Conservation (phyloP, 1,140 invertebrate genomes). For the Chironomus striatipennis region DNA sequence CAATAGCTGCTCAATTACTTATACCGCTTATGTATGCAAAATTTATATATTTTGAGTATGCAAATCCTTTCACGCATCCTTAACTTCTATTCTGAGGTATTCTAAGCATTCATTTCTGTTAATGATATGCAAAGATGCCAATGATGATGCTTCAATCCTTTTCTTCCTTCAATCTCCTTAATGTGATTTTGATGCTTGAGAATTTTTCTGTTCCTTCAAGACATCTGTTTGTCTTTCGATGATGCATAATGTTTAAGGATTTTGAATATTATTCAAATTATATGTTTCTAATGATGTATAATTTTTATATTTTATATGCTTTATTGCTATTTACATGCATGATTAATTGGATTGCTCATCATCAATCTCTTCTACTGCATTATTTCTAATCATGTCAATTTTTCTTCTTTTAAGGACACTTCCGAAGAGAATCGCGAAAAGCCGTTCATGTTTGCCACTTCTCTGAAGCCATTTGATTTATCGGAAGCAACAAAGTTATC, state of each 20-base stretch:
- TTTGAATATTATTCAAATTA: not conserved
- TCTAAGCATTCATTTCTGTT: not conserved
- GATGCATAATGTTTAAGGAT: not conserved
- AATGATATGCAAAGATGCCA: not conserved
- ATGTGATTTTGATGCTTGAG: slow-evolving; percentile 12
- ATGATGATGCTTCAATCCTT: slow-evolving; percentile 12
- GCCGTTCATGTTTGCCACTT: slow-evolving; percentile 36
- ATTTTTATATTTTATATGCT: not conserved
- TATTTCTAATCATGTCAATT: not conserved
- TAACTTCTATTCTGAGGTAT: not conserved
- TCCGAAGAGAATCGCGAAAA: slow-evolving; percentile 39
- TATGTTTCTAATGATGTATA: slow-evolving; percentile 5
- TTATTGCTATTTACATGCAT: slow-evolving; percentile 1
- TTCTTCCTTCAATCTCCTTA: not conserved
- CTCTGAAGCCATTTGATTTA: slow-evolving; percentile 40
- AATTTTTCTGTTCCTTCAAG: not conserved
- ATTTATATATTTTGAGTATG: not conserved
- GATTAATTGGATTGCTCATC: not conserved
- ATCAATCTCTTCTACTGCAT: not conserved
- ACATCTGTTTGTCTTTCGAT: not conserved
- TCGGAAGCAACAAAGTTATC: slow-evolving; percentile 38
- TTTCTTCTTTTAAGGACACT: slow-evolving; percentile 31
- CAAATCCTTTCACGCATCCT: slow-evolving; percentile 9
- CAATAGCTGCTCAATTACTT: too few relatives aligned
- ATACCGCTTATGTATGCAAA: not conserved